Conservation (phyloP, 2,113 vertebrate species). For the Ursus arctos region DNA sequence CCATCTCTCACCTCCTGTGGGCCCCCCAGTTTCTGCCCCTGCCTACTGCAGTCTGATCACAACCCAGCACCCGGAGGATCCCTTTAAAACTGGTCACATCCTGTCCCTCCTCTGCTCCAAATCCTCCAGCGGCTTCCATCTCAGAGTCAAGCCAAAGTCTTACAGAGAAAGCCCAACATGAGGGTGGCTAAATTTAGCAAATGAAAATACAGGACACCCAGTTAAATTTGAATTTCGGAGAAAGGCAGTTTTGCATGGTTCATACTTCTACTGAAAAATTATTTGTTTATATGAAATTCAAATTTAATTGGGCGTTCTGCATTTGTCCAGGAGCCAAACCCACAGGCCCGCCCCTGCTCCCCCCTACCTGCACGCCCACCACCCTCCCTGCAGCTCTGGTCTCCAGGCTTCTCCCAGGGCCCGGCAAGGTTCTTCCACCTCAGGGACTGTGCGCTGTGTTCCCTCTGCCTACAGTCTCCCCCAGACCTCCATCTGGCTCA, state of each 20-base stretch:
- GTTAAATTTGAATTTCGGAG: constrained; percentile 32
- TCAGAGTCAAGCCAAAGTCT: neutral
- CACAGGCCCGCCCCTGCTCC: neutral
- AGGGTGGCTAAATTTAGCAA: neutral
- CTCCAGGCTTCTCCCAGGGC: neutral
- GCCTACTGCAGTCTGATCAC: neutral
- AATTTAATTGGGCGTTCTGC: neutral
- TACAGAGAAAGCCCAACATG: neutral
- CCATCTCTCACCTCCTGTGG: neutral
- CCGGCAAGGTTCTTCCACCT: neutral
- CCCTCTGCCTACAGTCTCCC: neutral
- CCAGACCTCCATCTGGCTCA: neutral
- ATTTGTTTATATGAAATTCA: neutral
- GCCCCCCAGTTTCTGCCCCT: neutral
- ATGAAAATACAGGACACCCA: neutral
- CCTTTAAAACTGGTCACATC: neutral
- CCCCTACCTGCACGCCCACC: neutral
- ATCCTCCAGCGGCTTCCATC: neutral
- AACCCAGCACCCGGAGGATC: neutral
- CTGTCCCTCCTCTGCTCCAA: neutral
- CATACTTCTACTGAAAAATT: neutral
- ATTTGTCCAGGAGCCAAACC: neutral
- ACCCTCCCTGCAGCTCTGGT: neutral
- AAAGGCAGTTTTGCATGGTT: neutral
- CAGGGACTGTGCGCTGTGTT: neutral